Evolutionary conservation across 2,113 vertebrate genomes (phyloP), one percentile per base, ranked within the genome.

Genomic region (Talpa occidentalis): DNA sequence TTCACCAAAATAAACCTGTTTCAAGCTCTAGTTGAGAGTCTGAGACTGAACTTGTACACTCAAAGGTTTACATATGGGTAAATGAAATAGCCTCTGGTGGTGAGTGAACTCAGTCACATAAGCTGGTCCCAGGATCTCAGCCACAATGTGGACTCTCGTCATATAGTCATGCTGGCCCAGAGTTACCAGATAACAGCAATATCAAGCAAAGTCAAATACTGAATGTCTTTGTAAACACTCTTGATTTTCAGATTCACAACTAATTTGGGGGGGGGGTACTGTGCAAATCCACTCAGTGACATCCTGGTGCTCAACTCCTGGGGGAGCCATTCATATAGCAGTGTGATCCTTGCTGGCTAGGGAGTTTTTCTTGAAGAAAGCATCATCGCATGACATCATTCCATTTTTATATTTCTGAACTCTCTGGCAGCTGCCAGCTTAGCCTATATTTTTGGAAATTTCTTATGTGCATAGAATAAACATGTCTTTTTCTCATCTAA

Each of bases 301-400:
- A 14, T 56, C 24, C 42, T 2, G 4, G 42, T 30, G 21, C 28
- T 16, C 64, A 78, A 3, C 22, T n/a, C 44, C 42, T 8, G 1
- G 3, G 7, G 7, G 6, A 14, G 12, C 26, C 10, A 21, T 49
- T 47, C 3, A 15, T 6, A 14, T 0, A 0, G 12, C 0, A 22
- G 6, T 1, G 10, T 30, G 26, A 72, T 80, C 37, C 32, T 24
- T 19, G 52, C 67, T 77, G 26, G 44, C 11, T 22, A 3, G 28
- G 3, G 7, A 32, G 7, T 15, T 91, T 32, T 66, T 54, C 66
- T 37, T 28, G 40, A 35, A 84, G 11, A 59, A 88, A 47, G 35
- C 32, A 35, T 26, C 22, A 10, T 35, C n/a, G 17, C 2, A 4
- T 6, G 17, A n/a, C 1, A 44, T n/a, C 12, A 52, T 70, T 83